phyloP scores from a whole-genome alignment of 2,797 vertebrate species.

The Scyliorhinus canicula region DNA sequence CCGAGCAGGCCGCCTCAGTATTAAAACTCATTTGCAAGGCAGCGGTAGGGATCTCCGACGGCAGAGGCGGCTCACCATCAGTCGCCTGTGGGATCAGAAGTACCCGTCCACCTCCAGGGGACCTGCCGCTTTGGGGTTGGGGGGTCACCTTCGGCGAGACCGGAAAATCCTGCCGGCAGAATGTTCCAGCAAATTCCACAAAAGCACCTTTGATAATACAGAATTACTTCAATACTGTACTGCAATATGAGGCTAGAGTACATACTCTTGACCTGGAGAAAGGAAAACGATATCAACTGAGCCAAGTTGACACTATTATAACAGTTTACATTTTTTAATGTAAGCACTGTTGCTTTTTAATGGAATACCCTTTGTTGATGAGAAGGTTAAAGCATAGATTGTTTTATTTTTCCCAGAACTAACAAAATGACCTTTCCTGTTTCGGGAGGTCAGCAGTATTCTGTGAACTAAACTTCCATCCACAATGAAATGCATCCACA shows the following conservation, averaged over 20 bases:
- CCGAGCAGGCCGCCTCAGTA: background rate
- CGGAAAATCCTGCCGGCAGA: too few species aligned
- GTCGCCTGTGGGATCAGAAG: too few species aligned
- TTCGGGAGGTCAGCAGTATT: background rate
- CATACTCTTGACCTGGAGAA: background rate
- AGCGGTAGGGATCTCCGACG: too few species aligned
- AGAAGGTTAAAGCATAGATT: slow-evolving; percentile 6
- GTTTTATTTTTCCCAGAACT: background rate
- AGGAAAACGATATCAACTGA: background rate
- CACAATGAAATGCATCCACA: background rate
- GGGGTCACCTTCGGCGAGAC: too few species aligned
- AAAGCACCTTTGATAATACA: background rate
- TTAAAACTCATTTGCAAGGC: background rate
- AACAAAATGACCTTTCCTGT: slow-evolving; percentile 6
- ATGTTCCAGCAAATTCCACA: too few species aligned
- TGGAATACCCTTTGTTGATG: background rate
- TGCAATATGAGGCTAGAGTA: background rate
- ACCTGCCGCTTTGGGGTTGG: too few species aligned
- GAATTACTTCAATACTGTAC: background rate
- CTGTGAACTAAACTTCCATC: slow-evolving; percentile 16
- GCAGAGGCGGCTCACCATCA: too few species aligned
- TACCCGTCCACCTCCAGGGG: too few species aligned
- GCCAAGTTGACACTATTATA: background rate
- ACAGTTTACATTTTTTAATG: slow-evolving; percentile 22
- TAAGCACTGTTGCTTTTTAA: slow-evolving; percentile 1